Evolutionary conservation across 2,113 vertebrate species (phyloP).

Genomic region (Pitta sordida): DNA sequence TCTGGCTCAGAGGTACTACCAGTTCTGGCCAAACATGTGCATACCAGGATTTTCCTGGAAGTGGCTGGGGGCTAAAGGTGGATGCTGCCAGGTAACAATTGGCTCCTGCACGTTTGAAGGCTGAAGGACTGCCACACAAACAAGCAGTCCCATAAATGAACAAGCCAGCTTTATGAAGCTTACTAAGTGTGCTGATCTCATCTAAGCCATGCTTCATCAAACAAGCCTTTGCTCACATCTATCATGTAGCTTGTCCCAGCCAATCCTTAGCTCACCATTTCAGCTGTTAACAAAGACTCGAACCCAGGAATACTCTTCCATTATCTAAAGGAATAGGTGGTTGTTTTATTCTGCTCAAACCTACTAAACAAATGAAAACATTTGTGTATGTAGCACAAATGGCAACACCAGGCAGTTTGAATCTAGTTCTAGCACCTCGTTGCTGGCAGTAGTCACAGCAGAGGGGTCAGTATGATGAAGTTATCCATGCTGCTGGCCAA

Average conservation of each 20-base stretch:
- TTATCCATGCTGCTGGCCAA: not conserved
- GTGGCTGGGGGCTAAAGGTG: not conserved
- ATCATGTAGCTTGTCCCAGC: not conserved
- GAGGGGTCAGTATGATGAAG: not conserved
- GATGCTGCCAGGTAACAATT: not conserved
- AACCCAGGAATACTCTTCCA: not conserved
- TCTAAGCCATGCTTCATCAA: not conserved
- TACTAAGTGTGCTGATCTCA: not conserved
- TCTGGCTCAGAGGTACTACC: not conserved
- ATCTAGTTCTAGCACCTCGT: accelerated
- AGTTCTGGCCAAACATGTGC: not conserved
- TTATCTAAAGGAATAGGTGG: not conserved
- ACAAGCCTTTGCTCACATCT: not conserved
- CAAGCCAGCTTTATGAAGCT: not conserved
- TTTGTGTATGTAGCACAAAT: not conserved
- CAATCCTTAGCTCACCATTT: not conserved
- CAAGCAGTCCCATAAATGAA: not conserved
- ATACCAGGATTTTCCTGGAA: not conserved
- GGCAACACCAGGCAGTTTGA: not conserved
- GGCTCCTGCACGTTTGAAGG: not conserved
- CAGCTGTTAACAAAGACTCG: not conserved
- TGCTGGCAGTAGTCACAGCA: not conserved
- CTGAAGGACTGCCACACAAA: not conserved
- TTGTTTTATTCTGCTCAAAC: not conserved
- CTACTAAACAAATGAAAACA: not conserved